Percentiles rank a stretch among this genome's conserved stretches.
These are phyloP conservation scores for Tetanocera ferruginea DNA, from an alignment of 2,888 invertebrate species.

Conservation along the genomic window DNA sequence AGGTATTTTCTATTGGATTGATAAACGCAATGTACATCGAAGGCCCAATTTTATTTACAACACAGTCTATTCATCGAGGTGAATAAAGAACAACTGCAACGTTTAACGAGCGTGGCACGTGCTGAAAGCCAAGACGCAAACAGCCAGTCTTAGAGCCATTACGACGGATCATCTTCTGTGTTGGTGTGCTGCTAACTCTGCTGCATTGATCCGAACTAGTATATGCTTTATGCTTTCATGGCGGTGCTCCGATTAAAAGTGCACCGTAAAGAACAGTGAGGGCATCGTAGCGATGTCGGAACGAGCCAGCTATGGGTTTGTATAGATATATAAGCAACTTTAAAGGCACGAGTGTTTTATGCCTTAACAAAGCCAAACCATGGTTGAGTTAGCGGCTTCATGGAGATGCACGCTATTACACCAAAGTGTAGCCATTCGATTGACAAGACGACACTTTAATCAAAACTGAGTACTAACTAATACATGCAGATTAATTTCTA, in stretches of 20 bases:
- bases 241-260: constrained; percentile 16
- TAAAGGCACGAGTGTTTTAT: constrained; percentile 29
- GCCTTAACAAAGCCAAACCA: not conserved
- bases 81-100: constrained; percentile 27
- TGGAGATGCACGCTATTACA: not conserved
- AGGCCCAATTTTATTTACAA: constrained; percentile 20
- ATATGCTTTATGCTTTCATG: constrained; percentile 6
- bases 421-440: constrained; percentile 26
- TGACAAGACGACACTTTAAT: constrained; percentile 38
- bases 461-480: constrained; percentile 18
- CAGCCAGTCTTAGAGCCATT: not conserved
- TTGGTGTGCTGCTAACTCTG: not conserved
- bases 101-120: constrained; percentile 37
- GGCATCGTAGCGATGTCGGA: constrained; percentile 19
- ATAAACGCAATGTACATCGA: constrained; percentile 2
- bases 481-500: constrained; percentile 35
- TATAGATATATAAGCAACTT: not conserved
- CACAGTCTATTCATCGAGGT: constrained; percentile 8
- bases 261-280: constrained; percentile 25
- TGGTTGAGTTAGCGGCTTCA: not conserved
- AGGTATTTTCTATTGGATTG: not conserved
- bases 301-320: not conserved
- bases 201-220: not conserved
- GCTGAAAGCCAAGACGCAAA: constrained; percentile 32
- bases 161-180: constrained; percentile 57